These are phyloP conservation scores for Cheirogaleus medius DNA, from an alignment of 2,113 vertebrate genomes.

Conservation along the genomic window DNA sequence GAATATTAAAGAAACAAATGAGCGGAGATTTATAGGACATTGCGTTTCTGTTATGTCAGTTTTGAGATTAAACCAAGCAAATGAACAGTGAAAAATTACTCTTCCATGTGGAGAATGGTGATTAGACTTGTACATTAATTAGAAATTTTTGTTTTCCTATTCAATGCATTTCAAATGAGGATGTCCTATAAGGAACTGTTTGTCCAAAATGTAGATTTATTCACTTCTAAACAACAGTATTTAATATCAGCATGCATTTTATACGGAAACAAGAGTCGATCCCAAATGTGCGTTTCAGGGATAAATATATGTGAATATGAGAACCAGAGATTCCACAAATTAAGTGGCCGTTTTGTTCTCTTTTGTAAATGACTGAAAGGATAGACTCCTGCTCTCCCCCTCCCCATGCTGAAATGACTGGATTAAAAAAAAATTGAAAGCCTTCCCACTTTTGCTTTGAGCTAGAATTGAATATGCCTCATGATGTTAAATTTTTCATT, in stretches of 20 bases:
- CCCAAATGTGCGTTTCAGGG: conserved; percentile 59
- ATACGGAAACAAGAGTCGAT: conserved; percentile 55
- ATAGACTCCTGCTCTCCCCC: not conserved
- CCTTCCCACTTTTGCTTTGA: conserved; percentile 27
- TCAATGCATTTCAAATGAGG: conserved; percentile 89
- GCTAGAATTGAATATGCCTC: not conserved
- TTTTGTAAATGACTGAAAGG: not conserved
- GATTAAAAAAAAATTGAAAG: not conserved
- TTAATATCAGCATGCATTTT: conserved; percentile 68
- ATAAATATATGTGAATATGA: conserved; percentile 21
- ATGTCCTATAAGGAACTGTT: conserved; percentile 81
- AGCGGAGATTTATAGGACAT: conserved; percentile 89
- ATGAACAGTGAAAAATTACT: conserved; percentile 92
- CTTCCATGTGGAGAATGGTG: conserved; percentile 90
- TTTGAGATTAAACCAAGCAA: conserved; percentile 90
- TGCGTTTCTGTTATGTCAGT: conserved; percentile 89
- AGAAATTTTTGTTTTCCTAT: conserved; percentile 89
- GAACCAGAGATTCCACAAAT: conserved; percentile 33
- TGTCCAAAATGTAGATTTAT: conserved; percentile 84
- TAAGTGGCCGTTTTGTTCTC: not conserved
- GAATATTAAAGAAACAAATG: conserved; percentile 91
- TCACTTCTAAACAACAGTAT: conserved; percentile 78
- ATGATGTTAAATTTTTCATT: not conserved
- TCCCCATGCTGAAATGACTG: not conserved
- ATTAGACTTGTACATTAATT: conserved; percentile 95